Conservation (phyloP, 2,888 invertebrate species). For the Osmoderma eremita region DNA sequence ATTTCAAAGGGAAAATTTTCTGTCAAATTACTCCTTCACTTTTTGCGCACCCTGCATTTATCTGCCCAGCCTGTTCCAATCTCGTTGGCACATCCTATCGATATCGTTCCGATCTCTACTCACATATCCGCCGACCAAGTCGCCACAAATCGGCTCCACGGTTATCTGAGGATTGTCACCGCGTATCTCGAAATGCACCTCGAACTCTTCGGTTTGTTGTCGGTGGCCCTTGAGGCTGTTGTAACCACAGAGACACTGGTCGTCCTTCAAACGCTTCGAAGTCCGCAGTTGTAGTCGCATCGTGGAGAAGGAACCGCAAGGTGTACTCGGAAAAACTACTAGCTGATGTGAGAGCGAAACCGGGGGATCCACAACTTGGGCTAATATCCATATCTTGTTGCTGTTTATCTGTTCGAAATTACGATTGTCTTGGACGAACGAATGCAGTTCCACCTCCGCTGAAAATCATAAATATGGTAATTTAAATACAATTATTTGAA, state of each 20-base stretch:
- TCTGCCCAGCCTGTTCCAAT: no score
- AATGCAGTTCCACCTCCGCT: no score
- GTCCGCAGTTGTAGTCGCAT: conserved; percentile 47
- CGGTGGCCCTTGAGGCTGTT: no score
- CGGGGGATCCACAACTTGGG: conserved; percentile 46
- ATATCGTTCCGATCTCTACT: background rate
- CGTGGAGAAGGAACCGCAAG: conserved; percentile 53
- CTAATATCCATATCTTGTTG: conserved; percentile 45
- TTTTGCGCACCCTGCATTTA: no score
- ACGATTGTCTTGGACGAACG: background rate
- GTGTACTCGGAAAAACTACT: conserved; percentile 53
- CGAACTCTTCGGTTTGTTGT: background rate
- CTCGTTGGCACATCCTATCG: no score
- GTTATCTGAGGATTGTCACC: conserved; percentile 48
- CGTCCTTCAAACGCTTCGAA: conserved; percentile 29
- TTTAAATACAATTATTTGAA: no score
- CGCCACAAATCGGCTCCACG: conserved; percentile 51
- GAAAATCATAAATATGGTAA: no score
- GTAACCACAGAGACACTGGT: conserved; percentile 44
- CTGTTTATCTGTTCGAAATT: conserved; percentile 23
- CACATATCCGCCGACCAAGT: conserved; percentile 48
- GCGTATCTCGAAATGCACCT: conserved; percentile 41
- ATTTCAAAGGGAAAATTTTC: no score
- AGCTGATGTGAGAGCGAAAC: conserved; percentile 50
- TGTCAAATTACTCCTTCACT: no score